These are phyloP conservation scores for Drosophila elegans DNA, from an alignment of 1,140 invertebrate genomes.

Conservation along the genomic window DNA sequence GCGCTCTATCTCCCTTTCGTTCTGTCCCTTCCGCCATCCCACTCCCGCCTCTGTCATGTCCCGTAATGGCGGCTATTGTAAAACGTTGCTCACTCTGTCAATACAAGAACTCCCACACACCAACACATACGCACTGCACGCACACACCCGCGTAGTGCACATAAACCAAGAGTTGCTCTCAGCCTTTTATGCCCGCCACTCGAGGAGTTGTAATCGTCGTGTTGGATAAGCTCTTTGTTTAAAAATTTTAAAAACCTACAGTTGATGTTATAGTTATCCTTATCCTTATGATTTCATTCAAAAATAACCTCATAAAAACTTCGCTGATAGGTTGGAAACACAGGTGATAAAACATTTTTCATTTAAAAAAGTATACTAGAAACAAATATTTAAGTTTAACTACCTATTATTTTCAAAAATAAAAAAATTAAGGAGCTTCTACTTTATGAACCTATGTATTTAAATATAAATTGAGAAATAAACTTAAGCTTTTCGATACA, in stretches of 20 bases:
- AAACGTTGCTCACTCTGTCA: constrained; percentile 51
- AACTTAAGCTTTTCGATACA: no score
- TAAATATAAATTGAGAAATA: no score
- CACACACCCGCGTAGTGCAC: constrained; percentile 8
- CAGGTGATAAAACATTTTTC: no score
- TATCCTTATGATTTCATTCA: neutral
- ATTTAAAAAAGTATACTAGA: no score
- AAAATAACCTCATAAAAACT: no score
- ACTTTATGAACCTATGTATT: no score
- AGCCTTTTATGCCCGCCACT: constrained; percentile 25
- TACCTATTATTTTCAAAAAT: no score
- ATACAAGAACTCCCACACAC: constrained; percentile 63
- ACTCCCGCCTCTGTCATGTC: constrained; percentile 19
- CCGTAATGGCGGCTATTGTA: constrained; percentile 55
- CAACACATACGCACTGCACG: constrained; percentile 14
- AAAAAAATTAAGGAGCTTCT: no score
- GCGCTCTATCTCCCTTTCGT: constrained; percentile 28
- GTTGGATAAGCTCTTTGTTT: neutral
- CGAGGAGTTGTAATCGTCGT: neutral
- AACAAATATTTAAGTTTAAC: no score
- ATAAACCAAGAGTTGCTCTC: constrained; percentile 20
- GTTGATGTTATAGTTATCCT: neutral
- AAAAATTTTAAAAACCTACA: no score
- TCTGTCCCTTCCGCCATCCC: neutral
- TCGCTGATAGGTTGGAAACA: no score